Evolutionary conservation across 2,888 invertebrate genomes (phyloP).

Genomic region (Pherbina coryleti): DNA sequence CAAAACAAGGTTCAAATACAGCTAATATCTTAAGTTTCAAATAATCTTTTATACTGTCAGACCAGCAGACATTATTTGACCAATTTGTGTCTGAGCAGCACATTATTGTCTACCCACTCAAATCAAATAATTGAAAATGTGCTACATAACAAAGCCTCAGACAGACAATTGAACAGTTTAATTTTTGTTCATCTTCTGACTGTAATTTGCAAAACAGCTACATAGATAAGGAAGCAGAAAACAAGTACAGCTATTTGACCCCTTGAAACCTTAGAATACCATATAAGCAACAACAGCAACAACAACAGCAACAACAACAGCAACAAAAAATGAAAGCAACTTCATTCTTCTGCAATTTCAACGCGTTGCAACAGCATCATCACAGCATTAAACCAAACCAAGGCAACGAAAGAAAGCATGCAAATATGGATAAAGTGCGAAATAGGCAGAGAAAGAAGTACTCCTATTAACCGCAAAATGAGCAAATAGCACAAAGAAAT

Average conservation of each 20-base stretch:
- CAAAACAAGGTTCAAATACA: too few species aligned
- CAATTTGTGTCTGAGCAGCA: too few species aligned
- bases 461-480: too few species aligned
- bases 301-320: slow-evolving; percentile 4
- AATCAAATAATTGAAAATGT: neutral
- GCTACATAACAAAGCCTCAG: neutral
- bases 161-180: slow-evolving; percentile 18
- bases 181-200: neutral
- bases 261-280: slow-evolving; percentile 32
- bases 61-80: too few species aligned
- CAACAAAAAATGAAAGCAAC: neutral
- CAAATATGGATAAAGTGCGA: too few species aligned
- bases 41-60: too few species aligned
- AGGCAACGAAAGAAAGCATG: too few species aligned
- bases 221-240: neutral
- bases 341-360: slow-evolving; percentile 12
- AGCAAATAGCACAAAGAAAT: too few species aligned
- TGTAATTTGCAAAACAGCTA: neutral
- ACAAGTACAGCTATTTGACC: slow-evolving; percentile 41
- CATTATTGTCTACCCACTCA: slow-evolving; percentile 14
- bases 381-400: too few species aligned
- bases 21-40: too few species aligned
- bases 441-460: too few species aligned
- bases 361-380: neutral
- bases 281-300: slow-evolving; percentile 13